Evolutionary conservation across 2,113 vertebrate species (phyloP).

Genomic region (Microcebus lehilahytsara): DNA sequence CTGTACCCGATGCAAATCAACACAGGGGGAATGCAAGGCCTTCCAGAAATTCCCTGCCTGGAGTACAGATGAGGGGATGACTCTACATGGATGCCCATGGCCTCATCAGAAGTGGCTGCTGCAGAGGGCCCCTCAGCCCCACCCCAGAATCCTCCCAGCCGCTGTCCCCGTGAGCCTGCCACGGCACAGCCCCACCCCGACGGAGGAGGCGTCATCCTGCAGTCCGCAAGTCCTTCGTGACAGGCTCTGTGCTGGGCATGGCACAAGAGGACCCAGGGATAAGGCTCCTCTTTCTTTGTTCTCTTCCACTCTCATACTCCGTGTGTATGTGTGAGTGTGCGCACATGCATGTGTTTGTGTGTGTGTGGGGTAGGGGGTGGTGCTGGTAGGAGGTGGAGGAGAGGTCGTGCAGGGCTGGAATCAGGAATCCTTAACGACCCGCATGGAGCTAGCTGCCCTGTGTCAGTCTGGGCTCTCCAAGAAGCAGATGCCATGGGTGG

Average conservation of each 20-base stretch:
- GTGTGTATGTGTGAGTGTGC: neutral
- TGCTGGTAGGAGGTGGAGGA: neutral
- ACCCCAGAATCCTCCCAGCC: neutral
- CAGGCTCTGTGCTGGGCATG: neutral
- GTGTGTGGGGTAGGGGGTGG: neutral
- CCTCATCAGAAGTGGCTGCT: neutral
- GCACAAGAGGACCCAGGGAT: neutral
- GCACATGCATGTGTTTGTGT: neutral
- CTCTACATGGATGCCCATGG: neutral
- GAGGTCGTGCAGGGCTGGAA: neutral
- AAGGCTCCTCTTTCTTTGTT: neutral
- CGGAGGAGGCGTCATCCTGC: too few relatives aligned
- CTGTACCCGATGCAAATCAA: neutral
- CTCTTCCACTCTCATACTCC: neutral
- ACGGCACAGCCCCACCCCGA: rapidly evolving
- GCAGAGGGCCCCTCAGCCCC: neutral
- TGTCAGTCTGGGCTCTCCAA: neutral
- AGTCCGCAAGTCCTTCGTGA: neutral
- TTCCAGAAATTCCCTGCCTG: neutral
- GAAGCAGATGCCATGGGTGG: neutral
- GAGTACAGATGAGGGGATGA: neutral
- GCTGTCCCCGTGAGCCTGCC: neutral
- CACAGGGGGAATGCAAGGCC: neutral
- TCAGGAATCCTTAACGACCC: neutral
- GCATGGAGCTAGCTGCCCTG: too few relatives aligned